Base-by-base conservation (phyloP, 1,140 invertebrate genomes). In the Pteromalus puparum region DNA sequence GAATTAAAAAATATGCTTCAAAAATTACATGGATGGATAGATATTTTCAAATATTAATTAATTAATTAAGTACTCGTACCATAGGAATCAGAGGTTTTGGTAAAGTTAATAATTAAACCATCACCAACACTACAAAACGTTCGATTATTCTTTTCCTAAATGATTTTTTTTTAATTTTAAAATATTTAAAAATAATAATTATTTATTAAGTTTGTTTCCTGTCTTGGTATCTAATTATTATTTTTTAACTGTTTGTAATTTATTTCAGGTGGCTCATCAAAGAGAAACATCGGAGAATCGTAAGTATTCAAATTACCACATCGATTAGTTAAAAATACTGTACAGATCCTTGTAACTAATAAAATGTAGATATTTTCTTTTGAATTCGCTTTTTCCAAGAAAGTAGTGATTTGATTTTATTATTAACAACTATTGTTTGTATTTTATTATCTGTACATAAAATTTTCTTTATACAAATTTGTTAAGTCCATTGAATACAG, bases 261-360 rank as follows among this genome's bases (percentile, higher is more conserved):
- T 83, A 86, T 92, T 91, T 79, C 91, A 93, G 92, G 89, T 89
- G 88, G 87, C 83, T 90, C 90, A 24, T 74, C 85, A 18, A 87
- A 89, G 10, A 91, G 91, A 86, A 91, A 90, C 73, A 90, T 92
- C 24, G 92, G 90, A 73, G 92, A 93, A 88, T 91, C 92, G 92
- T 93, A 90, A 93, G 92, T 93, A 80, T 34, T 34, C n/a, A 24
- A 74, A 84, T 68, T 79, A 70, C 26, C 67, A 34, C 13, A 18
- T 65, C 6, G 2, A 70, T 13, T 12, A 28, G 13, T n/a, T 30
- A 46, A 67, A 76, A 61, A 72, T 67, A 26, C 24, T 74, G 18
- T 53, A 30, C 1, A 72, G 26, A 73, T 67, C 7, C 46, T 70
- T 72, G 87, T 90, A 86, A 91, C 90, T 91, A 90, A 91, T 90